Evolutionary conservation across 1,140 invertebrate genomes (phyloP), one percentile per base, ranked within the genome.

Genomic region (Parasteatoda tepidariorum): DNA sequence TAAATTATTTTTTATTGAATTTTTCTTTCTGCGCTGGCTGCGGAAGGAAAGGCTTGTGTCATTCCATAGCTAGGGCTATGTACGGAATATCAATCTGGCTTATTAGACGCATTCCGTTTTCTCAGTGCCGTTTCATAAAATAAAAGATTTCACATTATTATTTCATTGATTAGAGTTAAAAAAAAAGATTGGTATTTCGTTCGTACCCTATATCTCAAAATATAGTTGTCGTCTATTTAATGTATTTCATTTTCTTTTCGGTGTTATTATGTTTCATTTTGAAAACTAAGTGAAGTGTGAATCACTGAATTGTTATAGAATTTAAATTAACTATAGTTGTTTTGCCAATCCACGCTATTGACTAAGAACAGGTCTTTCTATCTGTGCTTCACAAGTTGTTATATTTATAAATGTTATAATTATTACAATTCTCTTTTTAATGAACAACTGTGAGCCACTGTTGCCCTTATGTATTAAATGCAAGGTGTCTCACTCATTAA

Each of bases 341-440:
- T 55, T 61, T 74, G 55, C 24, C 71, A 61, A 18, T 71, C 55
- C 57, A 74, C 22, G 33, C 54, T 74, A 74, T 71, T 64, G 34
- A 64, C 73, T 76, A 78, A 62, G 59, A 78, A 78, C 34, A 78
- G 62, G 61, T 78, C 38, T 66, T 30, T 78, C 61, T 66, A 48
- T 66, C 41, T 54, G 38, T 78, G 62, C 62, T 66, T 57, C 38
- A 55, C 59, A 66, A 66, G 61, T 78, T 78, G 74, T 78, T 78
- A 78, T 66, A 78, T 79, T 79, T 79, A 79, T 79, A 68, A 79
- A 79, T 79, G 76, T 68, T 79, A 66, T 64, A 6, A 79, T 79
- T 57, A 67, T 79, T 79, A 79, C 66, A 34, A 67, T 57, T 68
- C 76, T 54, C 62, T 79, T 30, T 79, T 79, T 30, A 22, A 28